Percentiles rank a stretch among this genome's conserved stretches.
phyloP scores from a whole-genome alignment of 2,888 invertebrate genomes.

The Crematogaster levior region DNA sequence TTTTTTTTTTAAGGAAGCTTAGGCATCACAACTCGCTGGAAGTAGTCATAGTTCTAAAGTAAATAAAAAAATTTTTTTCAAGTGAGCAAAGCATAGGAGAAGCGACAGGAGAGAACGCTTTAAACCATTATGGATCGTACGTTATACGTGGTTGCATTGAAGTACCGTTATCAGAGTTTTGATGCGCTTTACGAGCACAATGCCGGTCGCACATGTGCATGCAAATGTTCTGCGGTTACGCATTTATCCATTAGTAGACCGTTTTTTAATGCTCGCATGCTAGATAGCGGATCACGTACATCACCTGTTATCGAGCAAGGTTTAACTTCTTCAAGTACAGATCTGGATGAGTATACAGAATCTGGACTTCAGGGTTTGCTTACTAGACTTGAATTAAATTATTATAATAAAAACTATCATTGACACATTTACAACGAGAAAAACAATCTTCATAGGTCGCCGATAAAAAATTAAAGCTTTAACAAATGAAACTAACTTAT shows the following conservation, averaged over 20 bases:
- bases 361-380: neutral
- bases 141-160: slow-evolving; percentile 3
- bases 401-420: neutral
- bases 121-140: neutral
- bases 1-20: neutral
- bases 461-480: neutral
- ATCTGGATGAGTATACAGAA: no score
- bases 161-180: slow-evolving; percentile 44
- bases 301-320: neutral
- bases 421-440: slow-evolving; percentile 1
- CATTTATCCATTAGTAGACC: slow-evolving; percentile 13
- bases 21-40: neutral
- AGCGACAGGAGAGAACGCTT: neutral
- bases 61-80: neutral
- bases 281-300: neutral
- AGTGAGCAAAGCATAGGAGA: neutral
- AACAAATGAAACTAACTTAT: neutral
- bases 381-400: neutral
- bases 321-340: neutral
- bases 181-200: slow-evolving; percentile 32
- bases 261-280: slow-evolving; percentile 2
- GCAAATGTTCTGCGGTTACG: slow-evolving; percentile 36
- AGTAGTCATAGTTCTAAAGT: neutral
- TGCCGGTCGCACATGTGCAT: slow-evolving; percentile 10
- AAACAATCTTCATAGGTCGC: neutral